Conservation (phyloP, 2,888 invertebrate genomes). For the Oscheius myriophilus region DNA sequence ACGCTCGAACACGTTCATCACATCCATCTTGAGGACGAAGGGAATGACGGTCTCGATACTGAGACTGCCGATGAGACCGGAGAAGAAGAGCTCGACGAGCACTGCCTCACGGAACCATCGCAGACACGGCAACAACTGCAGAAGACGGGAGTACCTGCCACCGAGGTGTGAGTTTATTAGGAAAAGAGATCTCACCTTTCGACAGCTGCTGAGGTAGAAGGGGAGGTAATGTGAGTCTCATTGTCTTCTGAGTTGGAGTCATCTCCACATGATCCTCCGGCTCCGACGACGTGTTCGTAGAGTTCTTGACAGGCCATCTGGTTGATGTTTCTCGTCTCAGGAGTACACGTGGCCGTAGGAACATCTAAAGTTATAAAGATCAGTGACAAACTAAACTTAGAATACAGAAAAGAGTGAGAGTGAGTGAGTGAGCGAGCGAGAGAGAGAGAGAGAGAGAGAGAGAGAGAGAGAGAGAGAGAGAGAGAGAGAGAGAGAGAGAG, state of each 20-base stretch:
- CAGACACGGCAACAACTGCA: slow-evolving; percentile 76
- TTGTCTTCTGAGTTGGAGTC: slow-evolving; percentile 59
- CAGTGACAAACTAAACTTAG: not conserved
- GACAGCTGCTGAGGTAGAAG: slow-evolving; percentile 38
- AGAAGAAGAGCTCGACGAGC: slow-evolving; percentile 90
- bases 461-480: no score
- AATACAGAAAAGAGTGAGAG: no score
- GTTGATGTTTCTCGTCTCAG: slow-evolving; percentile 77
- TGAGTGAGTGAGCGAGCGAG: no score
- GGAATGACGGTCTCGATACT: slow-evolving; percentile 95
- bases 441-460: not conserved
- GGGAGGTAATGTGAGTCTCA: slow-evolving; percentile 53
- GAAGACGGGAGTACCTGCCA: slow-evolving; percentile 57
- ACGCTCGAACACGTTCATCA: slow-evolving; percentile 52
- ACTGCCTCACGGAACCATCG: slow-evolving; percentile 74
- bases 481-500: not conserved
- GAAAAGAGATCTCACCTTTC: slow-evolving; percentile 39
- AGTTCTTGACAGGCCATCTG: slow-evolving; percentile 78
- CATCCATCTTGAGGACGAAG: slow-evolving; percentile 80
- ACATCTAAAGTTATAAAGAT: slow-evolving; percentile 72
- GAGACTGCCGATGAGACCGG: slow-evolving; percentile 88
- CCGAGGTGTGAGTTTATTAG: not conserved
- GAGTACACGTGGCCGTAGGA: slow-evolving; percentile 73
- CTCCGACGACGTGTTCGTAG: slow-evolving; percentile 68
- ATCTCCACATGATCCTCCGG: slow-evolving; percentile 37